Conservation (phyloP, 2,797 vertebrate species). For the Sternarchorhynchus goeldii region DNA sequence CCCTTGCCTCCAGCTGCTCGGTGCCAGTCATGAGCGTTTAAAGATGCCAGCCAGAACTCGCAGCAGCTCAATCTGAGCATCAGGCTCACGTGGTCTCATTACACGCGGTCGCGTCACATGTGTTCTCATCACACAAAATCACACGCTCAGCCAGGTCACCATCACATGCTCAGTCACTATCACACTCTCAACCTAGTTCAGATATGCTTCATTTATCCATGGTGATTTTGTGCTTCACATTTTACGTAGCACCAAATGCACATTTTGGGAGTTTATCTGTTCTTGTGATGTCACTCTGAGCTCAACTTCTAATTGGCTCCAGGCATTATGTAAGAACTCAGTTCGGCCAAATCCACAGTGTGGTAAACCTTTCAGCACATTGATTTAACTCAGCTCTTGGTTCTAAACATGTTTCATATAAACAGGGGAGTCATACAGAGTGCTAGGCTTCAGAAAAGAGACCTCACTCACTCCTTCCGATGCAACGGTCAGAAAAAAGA, state of each 20-base stretch:
- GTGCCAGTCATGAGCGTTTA: conserved; percentile 36
- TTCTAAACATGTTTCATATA: conserved; percentile 48
- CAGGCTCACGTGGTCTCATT: background rate
- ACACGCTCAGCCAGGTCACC: too few species aligned
- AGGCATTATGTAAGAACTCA: conserved; percentile 29
- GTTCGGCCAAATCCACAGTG: conserved; percentile 29
- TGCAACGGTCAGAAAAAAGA: conserved; percentile 14
- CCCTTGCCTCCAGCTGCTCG: conserved; percentile 43
- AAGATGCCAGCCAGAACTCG: conserved; percentile 53
- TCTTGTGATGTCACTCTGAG: conserved; percentile 33
- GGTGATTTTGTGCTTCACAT: background rate
- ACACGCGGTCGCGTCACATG: too few species aligned
- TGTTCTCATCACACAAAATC: too few species aligned
- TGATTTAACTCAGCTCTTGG: conserved; percentile 37
- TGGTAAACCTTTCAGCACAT: conserved; percentile 35
- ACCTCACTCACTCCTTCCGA: conserved; percentile 18
- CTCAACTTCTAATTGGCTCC: conserved; percentile 28
- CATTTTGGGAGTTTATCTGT: background rate
- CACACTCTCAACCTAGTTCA: background rate
- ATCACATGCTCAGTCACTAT: too few species aligned
- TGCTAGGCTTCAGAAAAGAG: conserved; percentile 6
- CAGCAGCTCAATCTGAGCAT: conserved; percentile 47
- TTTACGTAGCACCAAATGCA: background rate
- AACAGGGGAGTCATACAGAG: conserved; percentile 25
- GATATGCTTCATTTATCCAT: conserved; percentile 16